These are phyloP conservation scores for Papilio helenus DNA, from an alignment of 1,140 invertebrate genomes.

Conservation along the genomic window DNA sequence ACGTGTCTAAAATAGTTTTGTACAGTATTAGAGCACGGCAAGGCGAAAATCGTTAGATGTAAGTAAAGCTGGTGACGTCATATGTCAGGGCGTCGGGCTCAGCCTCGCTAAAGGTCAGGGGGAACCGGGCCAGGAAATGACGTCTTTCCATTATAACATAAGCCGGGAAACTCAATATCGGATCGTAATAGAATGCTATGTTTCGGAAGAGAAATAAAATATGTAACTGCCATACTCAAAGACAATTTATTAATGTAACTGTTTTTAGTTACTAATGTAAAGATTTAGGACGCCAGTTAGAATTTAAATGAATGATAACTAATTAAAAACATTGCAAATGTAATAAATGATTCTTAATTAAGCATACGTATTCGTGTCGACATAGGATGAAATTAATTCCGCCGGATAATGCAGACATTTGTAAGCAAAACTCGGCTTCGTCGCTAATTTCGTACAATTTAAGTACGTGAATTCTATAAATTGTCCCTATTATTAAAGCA, in stretches of 20 bases:
- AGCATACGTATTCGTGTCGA: conserved; percentile 17
- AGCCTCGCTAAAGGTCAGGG: conserved; percentile 60
- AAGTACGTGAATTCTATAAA: conserved; percentile 41
- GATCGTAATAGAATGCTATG: not conserved
- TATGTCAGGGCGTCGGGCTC: conserved; percentile 41
- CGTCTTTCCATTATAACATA: conserved; percentile 50
- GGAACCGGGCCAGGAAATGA: conserved; percentile 56
- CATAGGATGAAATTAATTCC: conserved; percentile 22
- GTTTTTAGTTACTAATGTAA: too few relatives aligned
- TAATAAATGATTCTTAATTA: conserved; percentile 18
- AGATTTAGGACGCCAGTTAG: not conserved
- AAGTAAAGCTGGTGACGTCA: conserved; percentile 36
- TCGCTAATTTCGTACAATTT: conserved; percentile 28
- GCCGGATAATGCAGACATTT: conserved; percentile 25
- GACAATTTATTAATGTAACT: too few relatives aligned
- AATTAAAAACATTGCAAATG: not conserved
- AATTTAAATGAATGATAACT: not conserved
- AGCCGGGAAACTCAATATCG: conserved; percentile 18
- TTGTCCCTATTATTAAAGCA: conserved; percentile 50
- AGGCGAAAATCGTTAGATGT: conserved; percentile 10
- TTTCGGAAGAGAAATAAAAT: not conserved
- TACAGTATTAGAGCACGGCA: not conserved
- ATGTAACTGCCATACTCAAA: not conserved
- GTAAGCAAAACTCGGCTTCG: conserved; percentile 11
- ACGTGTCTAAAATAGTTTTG: not conserved